phyloP scores from a whole-genome alignment of 2,113 vertebrate genomes.

The Myocastor coypus region DNA sequence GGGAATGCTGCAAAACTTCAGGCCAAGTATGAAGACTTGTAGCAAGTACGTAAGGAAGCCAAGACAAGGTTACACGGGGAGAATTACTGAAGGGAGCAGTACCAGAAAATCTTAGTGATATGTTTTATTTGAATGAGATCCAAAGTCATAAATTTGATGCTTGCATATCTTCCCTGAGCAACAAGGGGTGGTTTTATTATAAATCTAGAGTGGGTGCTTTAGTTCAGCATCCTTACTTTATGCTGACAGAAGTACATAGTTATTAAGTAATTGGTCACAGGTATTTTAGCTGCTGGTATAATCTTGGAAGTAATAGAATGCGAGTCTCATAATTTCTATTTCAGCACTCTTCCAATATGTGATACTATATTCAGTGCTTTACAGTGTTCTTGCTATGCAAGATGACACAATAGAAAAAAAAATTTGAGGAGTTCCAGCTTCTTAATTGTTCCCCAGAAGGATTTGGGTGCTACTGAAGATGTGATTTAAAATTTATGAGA shows the following conservation, averaged over 20 bases:
- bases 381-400: conserved; percentile 30
- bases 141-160: not conserved
- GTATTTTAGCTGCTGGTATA: conserved; percentile 1
- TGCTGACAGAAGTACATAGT: conserved; percentile 2
- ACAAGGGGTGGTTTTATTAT: not conserved
- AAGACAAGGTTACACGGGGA: not conserved
- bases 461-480: conserved; percentile 41
- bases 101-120: not conserved
- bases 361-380: conserved; percentile 3
- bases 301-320: conserved; percentile 25
- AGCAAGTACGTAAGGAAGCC: not conserved
- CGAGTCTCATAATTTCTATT: conserved; percentile 11
- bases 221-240: not conserved
- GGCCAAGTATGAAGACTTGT: not conserved
- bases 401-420: conserved; percentile 66
- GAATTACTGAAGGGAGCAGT: not conserved
- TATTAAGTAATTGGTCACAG: not conserved
- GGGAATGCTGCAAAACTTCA: not conserved
- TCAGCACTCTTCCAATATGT: conserved; percentile 1
- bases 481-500: conserved; percentile 69
- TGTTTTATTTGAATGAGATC: not conserved
- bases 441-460: conserved; percentile 45
- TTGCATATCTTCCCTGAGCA: not conserved
- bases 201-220: not conserved
- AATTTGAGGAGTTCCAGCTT: conserved; percentile 13